Percentiles rank a stretch among this genome's conserved stretches.
These are phyloP conservation scores for Mycteria americana DNA, from an alignment of 2,797 vertebrate species.

Conservation along the genomic window DNA sequence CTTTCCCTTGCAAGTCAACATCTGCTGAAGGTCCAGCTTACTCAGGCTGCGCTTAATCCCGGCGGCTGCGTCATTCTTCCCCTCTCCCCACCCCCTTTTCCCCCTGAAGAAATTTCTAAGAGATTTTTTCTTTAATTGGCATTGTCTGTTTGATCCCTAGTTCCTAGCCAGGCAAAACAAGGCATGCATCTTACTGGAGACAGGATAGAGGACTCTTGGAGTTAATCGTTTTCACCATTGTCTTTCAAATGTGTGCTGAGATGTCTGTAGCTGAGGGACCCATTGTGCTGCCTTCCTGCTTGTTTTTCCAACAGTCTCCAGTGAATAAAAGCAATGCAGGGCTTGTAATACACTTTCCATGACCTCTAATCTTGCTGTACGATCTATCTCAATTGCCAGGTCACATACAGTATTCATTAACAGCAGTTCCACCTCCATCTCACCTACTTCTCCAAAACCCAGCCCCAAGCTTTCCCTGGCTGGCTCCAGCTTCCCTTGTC, in stretches of 20 bases:
- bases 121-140: neutral
- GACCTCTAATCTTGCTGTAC: slow-evolving; percentile 48
- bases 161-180: slow-evolving; percentile 42
- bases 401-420: slow-evolving; percentile 23
- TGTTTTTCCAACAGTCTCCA: slow-evolving; percentile 62
- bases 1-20: neutral
- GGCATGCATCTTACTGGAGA: slow-evolving; percentile 55
- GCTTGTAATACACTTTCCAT: slow-evolving; percentile 54
- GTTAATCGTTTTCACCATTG: slow-evolving; percentile 65
- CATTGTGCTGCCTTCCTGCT: slow-evolving; percentile 68
- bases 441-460: neutral
- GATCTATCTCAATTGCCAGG: slow-evolving; percentile 22
- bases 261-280: slow-evolving; percentile 31
- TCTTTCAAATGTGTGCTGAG: slow-evolving; percentile 58
- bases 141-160: slow-evolving; percentile 28
- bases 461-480: neutral
- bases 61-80: neutral
- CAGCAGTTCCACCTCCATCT: neutral
- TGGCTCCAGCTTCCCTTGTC: neutral
- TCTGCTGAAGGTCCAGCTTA: neutral
- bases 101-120: slow-evolving; percentile 2
- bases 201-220: slow-evolving; percentile 64
- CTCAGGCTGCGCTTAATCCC: neutral
- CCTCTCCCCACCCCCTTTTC: neutral
- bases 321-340: slow-evolving; percentile 54